phyloP scores from a whole-genome alignment of 2,113 vertebrate species.

The Oreotrochilus melanogaster region DNA sequence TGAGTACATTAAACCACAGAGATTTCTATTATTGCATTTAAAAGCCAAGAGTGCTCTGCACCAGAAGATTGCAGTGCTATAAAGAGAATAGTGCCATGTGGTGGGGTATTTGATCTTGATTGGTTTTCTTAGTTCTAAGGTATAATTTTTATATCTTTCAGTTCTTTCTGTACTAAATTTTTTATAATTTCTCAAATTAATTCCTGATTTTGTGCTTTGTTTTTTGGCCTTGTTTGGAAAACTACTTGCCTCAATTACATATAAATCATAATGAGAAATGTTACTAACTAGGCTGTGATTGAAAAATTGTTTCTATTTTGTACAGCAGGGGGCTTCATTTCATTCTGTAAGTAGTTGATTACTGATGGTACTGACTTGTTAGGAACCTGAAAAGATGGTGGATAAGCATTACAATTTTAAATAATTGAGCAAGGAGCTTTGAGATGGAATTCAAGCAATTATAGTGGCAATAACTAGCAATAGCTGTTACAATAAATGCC shows the following conservation, averaged over 20 bases:
- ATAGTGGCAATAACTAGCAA: not conserved
- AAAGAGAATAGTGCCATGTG: not conserved
- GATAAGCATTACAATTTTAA: not conserved
- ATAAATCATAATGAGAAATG: not conserved
- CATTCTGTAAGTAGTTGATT: conserved; percentile 1
- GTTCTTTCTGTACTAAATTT: not conserved
- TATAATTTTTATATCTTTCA: not conserved
- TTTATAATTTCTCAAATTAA: not conserved
- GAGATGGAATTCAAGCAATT: not conserved
- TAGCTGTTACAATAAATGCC: not conserved
- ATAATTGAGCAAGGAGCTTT: not conserved
- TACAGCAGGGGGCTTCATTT: conserved; percentile 62
- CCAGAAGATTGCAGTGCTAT: not conserved
- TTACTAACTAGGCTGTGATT: not conserved
- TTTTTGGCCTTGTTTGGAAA: not conserved
- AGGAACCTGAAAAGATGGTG: not conserved
- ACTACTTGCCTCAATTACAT: not conserved
- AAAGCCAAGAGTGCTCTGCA: not conserved
- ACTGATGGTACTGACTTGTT: not conserved
- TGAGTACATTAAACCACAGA: not conserved
- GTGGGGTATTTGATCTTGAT: not conserved
- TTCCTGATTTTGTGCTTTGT: not conserved
- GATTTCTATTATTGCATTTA: not conserved
- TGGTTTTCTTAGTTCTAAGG: not conserved
- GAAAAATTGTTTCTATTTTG: conserved; percentile 30